Evolutionary conservation across 1,140 invertebrate species (phyloP).

Genomic region (Episyrphus balteatus): DNA sequence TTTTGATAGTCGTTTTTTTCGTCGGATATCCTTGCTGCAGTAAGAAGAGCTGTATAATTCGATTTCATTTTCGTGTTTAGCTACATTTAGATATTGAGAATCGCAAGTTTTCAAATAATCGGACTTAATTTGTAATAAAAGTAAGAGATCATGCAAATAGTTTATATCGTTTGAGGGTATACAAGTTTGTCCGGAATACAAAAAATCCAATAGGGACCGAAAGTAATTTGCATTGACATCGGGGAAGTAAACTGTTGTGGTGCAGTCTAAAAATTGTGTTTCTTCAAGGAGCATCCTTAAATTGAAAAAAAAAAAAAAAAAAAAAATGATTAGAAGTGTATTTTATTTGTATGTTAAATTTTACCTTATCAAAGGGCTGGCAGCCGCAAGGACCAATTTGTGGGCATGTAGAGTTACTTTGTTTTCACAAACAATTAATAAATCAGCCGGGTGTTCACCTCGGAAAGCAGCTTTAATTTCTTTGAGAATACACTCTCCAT

Average conservation of each 20-base stretch:
- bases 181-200: slow-evolving; percentile 74
- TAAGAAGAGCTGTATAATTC: slow-evolving; percentile 1
- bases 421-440: slow-evolving; percentile 70
- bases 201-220: slow-evolving; percentile 65
- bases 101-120: slow-evolving; percentile 48
- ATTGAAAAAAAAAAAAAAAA: slow-evolving; percentile 6
- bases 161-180: slow-evolving; percentile 69
- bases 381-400: slow-evolving; percentile 69
- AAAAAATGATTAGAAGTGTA: not conserved
- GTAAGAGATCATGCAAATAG: slow-evolving; percentile 67
- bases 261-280: slow-evolving; percentile 54
- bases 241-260: slow-evolving; percentile 67
- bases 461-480: slow-evolving; percentile 74
- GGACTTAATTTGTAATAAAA: slow-evolving; percentile 71
- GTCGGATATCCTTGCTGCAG: not conserved
- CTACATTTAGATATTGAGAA: slow-evolving; percentile 23
- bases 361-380: slow-evolving; percentile 64
- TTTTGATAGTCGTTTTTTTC: not conserved
- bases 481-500: slow-evolving; percentile 75
- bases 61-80: slow-evolving; percentile 33
- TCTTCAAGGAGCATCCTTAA: slow-evolving; percentile 56
- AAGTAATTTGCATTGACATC: slow-evolving; percentile 65
- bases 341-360: not conserved
- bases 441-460: slow-evolving; percentile 68
- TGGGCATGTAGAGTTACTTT: slow-evolving; percentile 60